These are phyloP conservation scores for Syngnathus acus DNA, from an alignment of 2,797 vertebrate species.

Conservation along the genomic window DNA sequence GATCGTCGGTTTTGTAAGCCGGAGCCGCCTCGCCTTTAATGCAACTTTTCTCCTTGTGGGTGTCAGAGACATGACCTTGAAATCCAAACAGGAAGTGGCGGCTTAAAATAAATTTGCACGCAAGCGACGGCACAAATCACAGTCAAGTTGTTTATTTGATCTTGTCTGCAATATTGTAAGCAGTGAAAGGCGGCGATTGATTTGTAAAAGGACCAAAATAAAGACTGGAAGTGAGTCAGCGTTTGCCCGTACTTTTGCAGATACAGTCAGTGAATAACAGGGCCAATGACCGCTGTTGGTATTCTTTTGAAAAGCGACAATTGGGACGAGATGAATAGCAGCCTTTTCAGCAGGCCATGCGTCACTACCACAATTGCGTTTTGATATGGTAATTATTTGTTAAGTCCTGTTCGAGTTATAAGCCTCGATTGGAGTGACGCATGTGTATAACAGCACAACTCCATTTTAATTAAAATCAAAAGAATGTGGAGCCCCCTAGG, in stretches of 20 bases:
- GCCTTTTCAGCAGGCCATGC: neutral
- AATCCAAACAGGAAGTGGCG: no score
- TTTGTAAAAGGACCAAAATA: no score
- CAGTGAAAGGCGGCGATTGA: no score
- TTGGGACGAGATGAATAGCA: conserved; percentile 15
- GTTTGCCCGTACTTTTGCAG: no score
- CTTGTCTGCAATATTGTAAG: no score
- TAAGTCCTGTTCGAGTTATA: neutral
- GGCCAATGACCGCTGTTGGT: neutral
- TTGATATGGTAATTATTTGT: neutral
- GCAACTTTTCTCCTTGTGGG: neutral
- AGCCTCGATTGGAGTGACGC: no score
- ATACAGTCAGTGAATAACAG: neutral
- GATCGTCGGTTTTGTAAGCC: conserved; percentile 80
- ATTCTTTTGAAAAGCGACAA: neutral
- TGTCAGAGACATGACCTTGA: no score
- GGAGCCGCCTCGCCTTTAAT: conserved; percentile 3
- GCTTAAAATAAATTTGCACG: no score
- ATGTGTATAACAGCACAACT: neutral
- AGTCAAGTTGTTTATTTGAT: no score
- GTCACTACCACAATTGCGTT: neutral
- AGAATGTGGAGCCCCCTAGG: neutral
- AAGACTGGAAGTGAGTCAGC: no score
- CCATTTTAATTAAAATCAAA: neutral
- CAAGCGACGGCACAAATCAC: no score